Evolutionary conservation across 2,888 invertebrate species (phyloP), one percentile per base, ranked within the genome.

Genomic region (Anoplius nigerrimus): DNA sequence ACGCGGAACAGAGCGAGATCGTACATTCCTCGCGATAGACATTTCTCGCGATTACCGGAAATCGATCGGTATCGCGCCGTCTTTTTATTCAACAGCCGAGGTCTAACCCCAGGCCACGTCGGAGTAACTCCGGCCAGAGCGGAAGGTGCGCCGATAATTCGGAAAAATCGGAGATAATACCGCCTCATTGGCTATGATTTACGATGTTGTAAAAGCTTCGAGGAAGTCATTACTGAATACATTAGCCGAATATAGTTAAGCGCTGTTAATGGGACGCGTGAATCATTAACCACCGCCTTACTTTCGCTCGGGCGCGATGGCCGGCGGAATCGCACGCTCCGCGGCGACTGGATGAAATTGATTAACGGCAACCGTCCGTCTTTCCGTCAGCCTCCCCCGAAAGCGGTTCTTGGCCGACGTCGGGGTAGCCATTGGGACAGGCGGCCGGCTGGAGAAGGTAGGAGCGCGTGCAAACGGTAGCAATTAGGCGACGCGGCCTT

Each of bases 401-500:
- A 18, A 48, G n/a, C 34, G 34, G n/a, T n/a, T n/a, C 11, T 34
- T 34, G 34, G 34, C 48, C 48, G 48, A 48, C n/a, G n/a, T n/a
- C n/a, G n/a, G n/a, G n/a, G n/a, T n/a, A n/a, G n/a, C n/a, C n/a
- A n/a, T n/a, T n/a, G n/a, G n/a, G n/a, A n/a, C n/a, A n/a, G 48
- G 34, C 48, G 48, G 34, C 11, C 16, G n/a, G 16, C 20, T 13
- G 48, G n/a, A 48, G 1, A 48, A 16, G 20, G 34, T 34, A 34
- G 43, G 20, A 27, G 51, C 55, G 51, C 55, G 55, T 54, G 57
- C 43, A 59, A 68, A 61, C 63, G 52, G 60, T 58, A 69, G 78
- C 76, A 81, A 82, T 83, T 83, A 82, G 74, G 63, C 52, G 66
- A 74, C 63, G 74, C 74, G 76, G 78, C 80, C 72, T 74, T 78